Percentiles rank a stretch among this genome's conserved stretches.
These are phyloP conservation scores for Apus apus DNA, from an alignment of 2,113 vertebrate species.

Conservation along the genomic window DNA sequence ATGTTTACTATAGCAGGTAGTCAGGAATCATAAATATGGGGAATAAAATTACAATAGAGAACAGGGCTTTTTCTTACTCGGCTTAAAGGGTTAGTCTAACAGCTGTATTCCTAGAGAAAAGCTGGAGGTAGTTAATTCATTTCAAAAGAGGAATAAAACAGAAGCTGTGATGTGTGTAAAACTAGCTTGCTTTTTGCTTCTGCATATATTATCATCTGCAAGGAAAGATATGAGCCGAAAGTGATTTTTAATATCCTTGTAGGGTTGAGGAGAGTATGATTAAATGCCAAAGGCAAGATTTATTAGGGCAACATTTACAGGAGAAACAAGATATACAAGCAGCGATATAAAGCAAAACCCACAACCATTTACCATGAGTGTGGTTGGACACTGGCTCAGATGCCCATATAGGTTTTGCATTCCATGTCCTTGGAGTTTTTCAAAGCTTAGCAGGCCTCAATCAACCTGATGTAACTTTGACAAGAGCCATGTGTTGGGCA, in stretches of 20 bases:
- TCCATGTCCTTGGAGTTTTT: background rate
- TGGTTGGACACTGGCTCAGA: background rate
- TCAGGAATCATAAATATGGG: background rate
- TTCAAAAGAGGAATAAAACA: background rate
- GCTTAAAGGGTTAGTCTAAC: background rate
- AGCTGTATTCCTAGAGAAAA: background rate
- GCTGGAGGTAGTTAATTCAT: background rate
- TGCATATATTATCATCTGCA: background rate
- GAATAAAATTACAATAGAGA: background rate
- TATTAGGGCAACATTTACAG: background rate
- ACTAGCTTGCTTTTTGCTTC: background rate
- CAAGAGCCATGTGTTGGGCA: background rate
- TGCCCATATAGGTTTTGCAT: background rate
- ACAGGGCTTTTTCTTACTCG: background rate
- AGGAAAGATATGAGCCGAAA: background rate
- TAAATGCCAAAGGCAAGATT: background rate
- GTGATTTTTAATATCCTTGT: background rate
- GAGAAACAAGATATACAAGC: background rate
- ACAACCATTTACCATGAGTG: background rate
- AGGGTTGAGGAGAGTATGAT: background rate
- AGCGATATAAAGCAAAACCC: background rate
- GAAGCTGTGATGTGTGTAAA: background rate
- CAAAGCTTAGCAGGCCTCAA: background rate
- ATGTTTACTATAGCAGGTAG: background rate
- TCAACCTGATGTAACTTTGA: background rate